These are phyloP conservation scores for Diacarnus erythraeanus DNA, from an alignment of 37 sponge, comb jelly and placozoan species.

Conservation along the genomic window DNA sequence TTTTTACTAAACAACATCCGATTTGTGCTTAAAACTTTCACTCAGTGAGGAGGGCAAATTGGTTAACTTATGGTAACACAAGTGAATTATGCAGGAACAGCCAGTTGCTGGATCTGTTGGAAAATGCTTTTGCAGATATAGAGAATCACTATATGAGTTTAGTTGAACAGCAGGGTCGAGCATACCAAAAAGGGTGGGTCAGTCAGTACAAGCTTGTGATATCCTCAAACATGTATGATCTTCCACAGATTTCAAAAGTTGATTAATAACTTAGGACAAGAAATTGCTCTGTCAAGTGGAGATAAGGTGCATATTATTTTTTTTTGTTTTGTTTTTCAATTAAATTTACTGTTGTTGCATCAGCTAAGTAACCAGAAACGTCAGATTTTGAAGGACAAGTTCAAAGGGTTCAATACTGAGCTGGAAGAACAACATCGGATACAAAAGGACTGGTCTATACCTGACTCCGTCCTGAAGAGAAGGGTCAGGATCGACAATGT, in stretches of 20 bases:
- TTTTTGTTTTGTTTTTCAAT: background rate
- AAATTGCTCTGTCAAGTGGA: background rate
- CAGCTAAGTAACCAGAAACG: conserved; percentile 62
- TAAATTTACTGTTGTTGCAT: background rate
- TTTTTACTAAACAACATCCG: conserved; percentile 93
- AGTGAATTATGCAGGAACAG: conserved; percentile 38
- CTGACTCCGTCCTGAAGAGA: conserved; percentile 63
- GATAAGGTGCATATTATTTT: conserved; percentile 23
- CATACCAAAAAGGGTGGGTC: conserved; percentile 80
- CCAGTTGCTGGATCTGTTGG: conserved; percentile 68
- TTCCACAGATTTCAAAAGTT: conserved; percentile 47
- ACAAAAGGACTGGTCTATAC: conserved; percentile 84
- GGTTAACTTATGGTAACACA: too few relatives aligned
- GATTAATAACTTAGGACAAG: conserved; percentile 31
- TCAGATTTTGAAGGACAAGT: conserved; percentile 85
- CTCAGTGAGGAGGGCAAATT: too few relatives aligned
- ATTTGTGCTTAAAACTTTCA: conserved; percentile 79
- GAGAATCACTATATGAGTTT: conserved; percentile 65
- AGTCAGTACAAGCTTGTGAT: too few relatives aligned
- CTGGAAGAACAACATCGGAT: conserved; percentile 78
- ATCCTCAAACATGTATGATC: background rate
- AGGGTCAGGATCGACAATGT: conserved; percentile 63
- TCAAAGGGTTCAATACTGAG: conserved; percentile 93
- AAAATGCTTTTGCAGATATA: conserved; percentile 57
- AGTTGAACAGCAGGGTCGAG: conserved; percentile 44